phyloP scores from a whole-genome alignment of 1,140 invertebrate genomes.

The Neuroterus valhalla region DNA sequence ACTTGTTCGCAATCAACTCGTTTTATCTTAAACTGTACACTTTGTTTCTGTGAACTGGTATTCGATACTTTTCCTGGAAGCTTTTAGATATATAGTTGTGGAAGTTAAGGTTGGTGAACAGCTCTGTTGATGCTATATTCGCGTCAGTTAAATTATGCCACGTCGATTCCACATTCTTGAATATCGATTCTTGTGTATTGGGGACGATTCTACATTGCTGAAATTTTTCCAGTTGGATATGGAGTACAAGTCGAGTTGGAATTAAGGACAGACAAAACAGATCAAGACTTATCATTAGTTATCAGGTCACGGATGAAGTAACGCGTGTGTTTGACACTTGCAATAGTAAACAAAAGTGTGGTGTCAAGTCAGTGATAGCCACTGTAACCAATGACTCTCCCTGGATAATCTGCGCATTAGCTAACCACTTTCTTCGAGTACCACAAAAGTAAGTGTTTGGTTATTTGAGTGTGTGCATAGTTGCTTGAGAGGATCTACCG shows the following conservation, averaged over 20 bases:
- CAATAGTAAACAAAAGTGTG: slow-evolving; percentile 39
- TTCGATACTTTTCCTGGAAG: slow-evolving; percentile 1
- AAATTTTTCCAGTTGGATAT: slow-evolving; percentile 8
- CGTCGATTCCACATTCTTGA: slow-evolving; percentile 12
- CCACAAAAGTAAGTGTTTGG: slow-evolving; percentile 25
- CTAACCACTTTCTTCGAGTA: slow-evolving; percentile 19
- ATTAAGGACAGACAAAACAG: neutral
- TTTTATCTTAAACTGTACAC: too few relatives aligned
- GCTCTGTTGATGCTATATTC: neutral
- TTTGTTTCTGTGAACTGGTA: too few relatives aligned
- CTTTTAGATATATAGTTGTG: neutral
- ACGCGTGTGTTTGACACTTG: neutral
- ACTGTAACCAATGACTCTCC: slow-evolving; percentile 52
- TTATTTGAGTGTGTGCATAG: slow-evolving; percentile 30
- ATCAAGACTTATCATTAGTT: neutral
- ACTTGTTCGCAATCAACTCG: too few relatives aligned
- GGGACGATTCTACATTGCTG: neutral
- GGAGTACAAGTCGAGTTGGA: neutral
- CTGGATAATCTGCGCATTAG: slow-evolving; percentile 57
- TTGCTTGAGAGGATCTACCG: neutral
- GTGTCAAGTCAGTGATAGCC: slow-evolving; percentile 62
- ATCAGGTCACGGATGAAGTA: neutral
- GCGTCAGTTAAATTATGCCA: neutral
- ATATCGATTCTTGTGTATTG: slow-evolving; percentile 7
- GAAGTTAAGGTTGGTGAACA: neutral